Evolutionary conservation across 2,113 vertebrate species (phyloP), one percentile per base, ranked within the genome.

Genomic region (Gallinago media): DNA sequence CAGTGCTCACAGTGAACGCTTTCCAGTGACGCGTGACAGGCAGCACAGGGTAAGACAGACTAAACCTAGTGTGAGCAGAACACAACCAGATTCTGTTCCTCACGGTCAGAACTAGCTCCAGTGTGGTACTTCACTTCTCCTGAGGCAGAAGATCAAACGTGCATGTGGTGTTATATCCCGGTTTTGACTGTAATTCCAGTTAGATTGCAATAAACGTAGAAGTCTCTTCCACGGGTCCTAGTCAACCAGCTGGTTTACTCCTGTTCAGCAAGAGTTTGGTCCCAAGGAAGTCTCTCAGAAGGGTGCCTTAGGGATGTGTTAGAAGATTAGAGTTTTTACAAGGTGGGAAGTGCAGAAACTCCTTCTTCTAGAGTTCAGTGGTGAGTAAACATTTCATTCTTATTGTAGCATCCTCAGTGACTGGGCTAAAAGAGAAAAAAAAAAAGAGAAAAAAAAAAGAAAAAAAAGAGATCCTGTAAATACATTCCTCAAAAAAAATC

Each of bases 301-400:
- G 58, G 89, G 80, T 67, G 68, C 84, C 63, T 55, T 87, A 58
- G 56, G 86, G 50, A 68, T 68, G 27, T 2, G 29, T 59, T 46
- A 46, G 58, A 76, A 96, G 56, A 86, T 14, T 34, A 38, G 81
- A 78, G 87, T 87, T 94, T 87, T 92, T 50, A 85, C 38, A 32
- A 78, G 86, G 70, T 40, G 42, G 52, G 40, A 89, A 47, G 65
- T 89, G 88, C 70, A 81, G 59, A 85, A 71, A 82, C 22, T 56
- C 66, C 40, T 54, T 16, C 70, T 78, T 89, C 94, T 99, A 99
- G 92, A 99, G 99, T 96, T 99, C 99, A 84, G 99, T 99, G 89
- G 99, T 99, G 96, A 99, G 98, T 96, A 99, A 98, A 96, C 99
- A 99, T 94, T 98, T 98, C 21, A 96, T 97, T 97, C 97, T 98